A percentile compares a stretch with the other conserved stretches of the same genome.
Evolutionary conservation across 1,140 invertebrate species (phyloP).

Genomic region (Hesperophylax magnus): DNA sequence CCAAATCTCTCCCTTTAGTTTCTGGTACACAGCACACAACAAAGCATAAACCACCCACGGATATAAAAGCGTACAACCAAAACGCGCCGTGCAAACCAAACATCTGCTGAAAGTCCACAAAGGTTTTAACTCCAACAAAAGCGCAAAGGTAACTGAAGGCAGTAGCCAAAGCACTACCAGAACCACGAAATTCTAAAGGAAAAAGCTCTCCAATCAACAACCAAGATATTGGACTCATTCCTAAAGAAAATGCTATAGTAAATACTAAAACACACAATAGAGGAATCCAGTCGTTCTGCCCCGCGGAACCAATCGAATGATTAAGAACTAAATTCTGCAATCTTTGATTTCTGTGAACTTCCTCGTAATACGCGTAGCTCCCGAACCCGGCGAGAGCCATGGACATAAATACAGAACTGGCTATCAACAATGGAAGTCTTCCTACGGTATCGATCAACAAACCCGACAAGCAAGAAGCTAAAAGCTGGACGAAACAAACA

Average conservation of each 20-base stretch:
- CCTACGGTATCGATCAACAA: constrained; percentile 88
- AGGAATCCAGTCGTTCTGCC: constrained; percentile 85
- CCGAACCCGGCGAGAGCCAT: constrained; percentile 86
- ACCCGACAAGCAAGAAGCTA: constrained; percentile 84
- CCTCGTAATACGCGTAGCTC: constrained; percentile 84
- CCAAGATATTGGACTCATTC: constrained; percentile 94
- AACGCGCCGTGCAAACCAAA: constrained; percentile 89
- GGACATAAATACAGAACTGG: constrained; percentile 87
- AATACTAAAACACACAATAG: constrained; percentile 86
- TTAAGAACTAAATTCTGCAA: constrained; percentile 68
- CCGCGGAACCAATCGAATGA: constrained; percentile 61
- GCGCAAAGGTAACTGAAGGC: constrained; percentile 91
- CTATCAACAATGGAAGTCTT: constrained; percentile 82
- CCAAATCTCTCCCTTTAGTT: constrained; percentile 90
- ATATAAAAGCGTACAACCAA: constrained; percentile 91
- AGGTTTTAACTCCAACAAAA: constrained; percentile 93
- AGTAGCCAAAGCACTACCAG: constrained; percentile 88
- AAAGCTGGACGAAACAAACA: constrained; percentile 84
- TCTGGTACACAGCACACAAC: constrained; percentile 91
- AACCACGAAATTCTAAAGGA: constrained; percentile 86
- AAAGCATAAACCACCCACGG: constrained; percentile 87
- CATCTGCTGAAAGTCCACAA: constrained; percentile 84
- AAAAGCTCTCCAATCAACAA: constrained; percentile 93
- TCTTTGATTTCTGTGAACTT: constrained; percentile 71
- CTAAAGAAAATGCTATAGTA: constrained; percentile 88